Evolutionary conservation across 2,888 invertebrate species (phyloP), one percentile per base, ranked within the genome.

Genomic region (Iselma pallidipennis): DNA sequence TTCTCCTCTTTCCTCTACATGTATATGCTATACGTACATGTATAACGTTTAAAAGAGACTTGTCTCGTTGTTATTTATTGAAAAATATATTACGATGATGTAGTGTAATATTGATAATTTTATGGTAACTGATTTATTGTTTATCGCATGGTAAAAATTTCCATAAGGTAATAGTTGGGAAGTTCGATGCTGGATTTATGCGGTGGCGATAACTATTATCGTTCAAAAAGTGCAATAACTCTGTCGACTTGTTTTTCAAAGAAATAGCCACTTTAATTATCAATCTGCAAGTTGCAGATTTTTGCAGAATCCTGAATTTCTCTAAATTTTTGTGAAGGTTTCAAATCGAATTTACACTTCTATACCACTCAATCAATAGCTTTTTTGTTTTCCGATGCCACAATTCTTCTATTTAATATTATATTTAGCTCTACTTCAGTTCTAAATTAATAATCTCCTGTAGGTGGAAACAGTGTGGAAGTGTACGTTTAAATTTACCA

Each of bases 41-140:
- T 29, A 59, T 59, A 58, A 25, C 37, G 29, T 25, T 52, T 19
- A 21, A 28, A 31, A 29, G 49, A 29, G 61, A 57, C 49, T 57
- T 51, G 29, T 61, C 54, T 37, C 31, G 45, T 55, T 55, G 42
- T 55, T 55, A 51, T 51, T 45, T 25, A 28, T 25, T 14, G 23
- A 42, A 33, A 33, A 33, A n/a, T 33, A 33, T 33, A 14, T 14
- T 33, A 33, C n/a, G n/a, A 14, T 33, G n/a, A 14, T 33, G 31
- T 33, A 33, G 21, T 33, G 42, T 37, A 55, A 58, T 58, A 63
- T 59, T 48, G 59, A 52, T 49, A 59, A 59, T 63, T 59, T 63
- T 63, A 55, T 53, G 14, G 58, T 14, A 26, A 21, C 19, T 59
- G 55, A 63, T 62, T 62, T 58, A 62, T 62, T 58, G 58, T 54